A percentile compares a stretch with the other conserved stretches of the same genome.
These are phyloP conservation scores for Subacronicta megacephala DNA, from an alignment of 2,888 invertebrate species.

Conservation along the genomic window DNA sequence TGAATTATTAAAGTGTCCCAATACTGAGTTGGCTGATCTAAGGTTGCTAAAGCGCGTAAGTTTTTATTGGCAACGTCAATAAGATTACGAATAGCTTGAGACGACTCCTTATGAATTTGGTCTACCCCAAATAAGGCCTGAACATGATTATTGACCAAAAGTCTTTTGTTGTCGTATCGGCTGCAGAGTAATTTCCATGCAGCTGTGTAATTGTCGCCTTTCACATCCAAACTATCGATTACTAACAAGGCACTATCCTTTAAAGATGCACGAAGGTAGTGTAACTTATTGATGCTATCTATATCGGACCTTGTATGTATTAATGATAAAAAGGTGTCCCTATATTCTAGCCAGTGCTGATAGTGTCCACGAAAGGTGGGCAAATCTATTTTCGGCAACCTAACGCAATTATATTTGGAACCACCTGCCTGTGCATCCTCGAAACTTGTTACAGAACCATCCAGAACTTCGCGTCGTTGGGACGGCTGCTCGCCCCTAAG, in stretches of 20 bases:
- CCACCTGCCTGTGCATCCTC: neutral
- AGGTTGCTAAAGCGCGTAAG: neutral
- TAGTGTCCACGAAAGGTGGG: neutral
- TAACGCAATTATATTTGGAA: neutral
- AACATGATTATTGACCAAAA: neutral
- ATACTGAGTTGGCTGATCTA: neutral
- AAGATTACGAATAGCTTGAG: neutral
- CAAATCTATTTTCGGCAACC: neutral
- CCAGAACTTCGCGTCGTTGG: neutral
- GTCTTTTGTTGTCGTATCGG: neutral
- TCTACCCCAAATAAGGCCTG: neutral
- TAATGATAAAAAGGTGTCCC: neutral
- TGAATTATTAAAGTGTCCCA: neutral
- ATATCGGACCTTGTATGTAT: neutral
- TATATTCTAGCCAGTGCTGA: slow-evolving; percentile 3
- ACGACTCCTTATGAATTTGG: neutral
- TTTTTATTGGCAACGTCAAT: neutral
- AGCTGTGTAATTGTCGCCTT: neutral
- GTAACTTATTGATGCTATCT: neutral
- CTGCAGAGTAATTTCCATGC: neutral
- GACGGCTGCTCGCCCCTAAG: neutral
- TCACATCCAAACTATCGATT: neutral
- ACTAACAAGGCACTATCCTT: neutral
- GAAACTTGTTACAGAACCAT: neutral
- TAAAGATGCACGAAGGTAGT: neutral